These are phyloP conservation scores for Pristionchus japonicus DNA, from an alignment of 2,888 invertebrate species.

Conservation along the genomic window DNA sequence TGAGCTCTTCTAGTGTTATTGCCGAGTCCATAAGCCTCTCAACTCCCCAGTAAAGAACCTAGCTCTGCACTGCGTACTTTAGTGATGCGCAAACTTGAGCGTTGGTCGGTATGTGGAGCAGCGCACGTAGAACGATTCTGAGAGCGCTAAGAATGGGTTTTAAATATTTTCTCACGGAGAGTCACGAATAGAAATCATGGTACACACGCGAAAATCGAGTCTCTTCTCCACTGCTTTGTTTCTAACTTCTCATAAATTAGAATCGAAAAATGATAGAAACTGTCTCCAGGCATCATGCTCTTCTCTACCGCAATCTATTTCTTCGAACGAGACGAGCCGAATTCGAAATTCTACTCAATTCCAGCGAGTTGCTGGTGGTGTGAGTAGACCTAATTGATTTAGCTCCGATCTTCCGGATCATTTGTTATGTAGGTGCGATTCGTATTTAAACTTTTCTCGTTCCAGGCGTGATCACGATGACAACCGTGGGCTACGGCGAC, in stretches of 20 bases:
- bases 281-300: constrained; percentile 67
- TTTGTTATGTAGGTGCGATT: not conserved
- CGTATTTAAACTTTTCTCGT: not conserved
- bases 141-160: not conserved
- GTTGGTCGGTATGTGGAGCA: not conserved
- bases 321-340: constrained; percentile 72
- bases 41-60: too few relatives aligned
- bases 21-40: not conserved
- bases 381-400: constrained; percentile 52
- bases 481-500: constrained; percentile 73
- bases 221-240: too few relatives aligned
- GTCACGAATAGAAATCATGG: too few relatives aligned
- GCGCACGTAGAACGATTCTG: not conserved
- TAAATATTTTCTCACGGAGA: not conserved
- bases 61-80: not conserved
- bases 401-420: too few relatives aligned
- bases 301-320: constrained; percentile 70
- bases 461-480: constrained; percentile 58
- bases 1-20: not conserved
- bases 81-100: not conserved
- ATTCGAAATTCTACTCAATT: constrained; percentile 71
- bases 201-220: too few relatives aligned
- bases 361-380: constrained; percentile 75
- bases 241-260: too few relatives aligned
- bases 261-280: not conserved